Base-by-base conservation (phyloP, 2,113 vertebrate genomes). In the Mormoops blainvillei region DNA sequence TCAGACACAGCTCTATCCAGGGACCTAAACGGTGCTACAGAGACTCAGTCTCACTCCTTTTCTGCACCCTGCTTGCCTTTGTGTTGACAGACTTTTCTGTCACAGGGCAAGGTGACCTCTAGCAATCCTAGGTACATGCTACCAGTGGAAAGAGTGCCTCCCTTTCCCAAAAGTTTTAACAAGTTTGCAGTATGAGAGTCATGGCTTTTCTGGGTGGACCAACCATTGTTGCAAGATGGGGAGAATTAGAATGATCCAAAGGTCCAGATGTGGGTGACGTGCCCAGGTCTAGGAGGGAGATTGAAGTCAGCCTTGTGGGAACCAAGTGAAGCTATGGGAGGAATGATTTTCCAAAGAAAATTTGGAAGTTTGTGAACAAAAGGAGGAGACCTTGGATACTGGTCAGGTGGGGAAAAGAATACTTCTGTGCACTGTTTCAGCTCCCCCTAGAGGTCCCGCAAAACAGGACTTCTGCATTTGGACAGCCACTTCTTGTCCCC, bases 371-470 rank as follows among this genome's bases (percentile, higher is more conserved):
- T 63, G 20, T 84, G 85, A 76, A 80, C 45, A 48, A 38, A 81
- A 74, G 50, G 7, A 36, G 11, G n/a, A 93, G 63, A 83, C 41
- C 7, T 36, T n/a, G 16, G 38, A 67, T 68, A 20, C 45, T 28
- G 16, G 11, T n/a, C 20, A 38, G 74, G 22, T 70, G 8, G 50
- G 31, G 15, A 20, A 31, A 28, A 41, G 48, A 38, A 87, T 15
- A 43, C 4, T 22, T 33, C 52, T 82, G 5, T 73, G 48, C 3
- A 77, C 41, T 54, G 18, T 85, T 90, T 80, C 67, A 77, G 89
- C 92, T 81, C 77, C 86, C 94, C 58, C 94, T 92, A 81, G 87
- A 88, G 52, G 84, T 36, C 48, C 58, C 58, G 56, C 81, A 28
- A 31, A 80, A 73, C 36, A 89, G 16, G 16, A 43, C 16, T 24